Base-by-base conservation (phyloP, 2,113 vertebrate genomes). In the Pygoscelis adeliae region DNA sequence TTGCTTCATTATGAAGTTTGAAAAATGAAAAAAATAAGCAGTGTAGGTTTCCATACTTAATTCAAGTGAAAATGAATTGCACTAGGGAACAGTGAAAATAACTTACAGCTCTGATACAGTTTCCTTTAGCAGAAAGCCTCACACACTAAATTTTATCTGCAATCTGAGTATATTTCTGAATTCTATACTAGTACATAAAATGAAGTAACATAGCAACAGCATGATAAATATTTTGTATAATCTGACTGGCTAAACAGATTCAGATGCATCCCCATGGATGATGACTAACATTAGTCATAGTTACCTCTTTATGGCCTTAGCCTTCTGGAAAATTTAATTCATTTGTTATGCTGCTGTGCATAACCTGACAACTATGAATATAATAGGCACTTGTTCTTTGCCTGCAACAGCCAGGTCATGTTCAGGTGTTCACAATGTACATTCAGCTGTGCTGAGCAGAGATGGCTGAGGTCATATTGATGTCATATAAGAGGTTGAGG, bases 301-400 rank as follows among this genome's bases (percentile, higher is more conserved):
- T 72, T 91, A 73, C 42, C 34, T 90, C 56, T 83, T 92, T 92
- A 77, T 66, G 55, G 36, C 58, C 80, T 89, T 78, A 90, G 40
- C 27, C 59, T 93, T 65, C 93, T 87, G 80, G 80, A 96, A 95
- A 89, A 86, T 81, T 77, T 83, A 83, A 80, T 92, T 71, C n/a
- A 72, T 91, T 86, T 88, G 13, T 86, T 93, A 55, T 50, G 77
- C 47, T 84, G n/a, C 42, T 44, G 36, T 66, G 32, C 55, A 55
- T 91, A 86, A 70, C 47, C 50, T 86, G 80, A 73, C 83, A 89
- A 23, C 59, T 34, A 58, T 55, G 46, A 77, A 66, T 86, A 61
- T 55, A 96, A n/a, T 13, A 89, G 15, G 4, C 25, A 86, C 32
- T 95, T 90, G 30, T 94, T 74, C 82, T 89, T 61, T 1, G 1